Percentiles rank a stretch among this genome's conserved stretches.
These are phyloP conservation scores for Temnothorax rugatulus DNA, from an alignment of 2,888 invertebrate species.

Conservation along the genomic window DNA sequence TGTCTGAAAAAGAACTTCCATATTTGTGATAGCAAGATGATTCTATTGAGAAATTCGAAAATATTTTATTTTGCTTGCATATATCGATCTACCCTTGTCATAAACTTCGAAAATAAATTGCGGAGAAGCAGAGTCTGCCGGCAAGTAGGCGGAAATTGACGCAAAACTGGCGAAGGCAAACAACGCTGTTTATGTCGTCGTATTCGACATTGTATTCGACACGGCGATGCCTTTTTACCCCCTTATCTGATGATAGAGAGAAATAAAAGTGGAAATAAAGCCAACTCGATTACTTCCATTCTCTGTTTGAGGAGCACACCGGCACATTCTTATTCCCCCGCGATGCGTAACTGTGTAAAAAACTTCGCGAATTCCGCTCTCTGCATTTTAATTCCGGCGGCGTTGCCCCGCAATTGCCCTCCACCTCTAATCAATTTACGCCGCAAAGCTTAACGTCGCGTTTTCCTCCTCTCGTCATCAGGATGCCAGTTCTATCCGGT, in stretches of 20 bases:
- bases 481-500: conserved; percentile 95
- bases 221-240: neutral
- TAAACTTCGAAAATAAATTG: conserved; percentile 35
- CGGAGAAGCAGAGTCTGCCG: neutral
- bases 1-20: neutral
- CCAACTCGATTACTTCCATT: neutral
- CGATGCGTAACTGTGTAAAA: neutral
- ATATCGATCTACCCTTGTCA: conserved; percentile 21
- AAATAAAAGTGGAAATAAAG: conserved; percentile 23
- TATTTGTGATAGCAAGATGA: neutral
- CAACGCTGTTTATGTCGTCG: conserved; percentile 38
- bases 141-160: conserved; percentile 26
- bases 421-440: conserved; percentile 40
- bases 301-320: neutral
- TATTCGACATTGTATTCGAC: conserved; percentile 28
- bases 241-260: conserved; percentile 8
- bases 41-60: conserved; percentile 8
- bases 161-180: conserved; percentile 31
- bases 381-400: conserved; percentile 9
- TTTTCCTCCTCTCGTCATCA: conserved; percentile 86
- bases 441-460: neutral
- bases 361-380: neutral
- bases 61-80: conserved; percentile 34
- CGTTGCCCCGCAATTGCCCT: neutral
- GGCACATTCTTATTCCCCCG: neutral